Conservation (phyloP, 2,888 invertebrate genomes). For the Sylvicola fuscatus region DNA sequence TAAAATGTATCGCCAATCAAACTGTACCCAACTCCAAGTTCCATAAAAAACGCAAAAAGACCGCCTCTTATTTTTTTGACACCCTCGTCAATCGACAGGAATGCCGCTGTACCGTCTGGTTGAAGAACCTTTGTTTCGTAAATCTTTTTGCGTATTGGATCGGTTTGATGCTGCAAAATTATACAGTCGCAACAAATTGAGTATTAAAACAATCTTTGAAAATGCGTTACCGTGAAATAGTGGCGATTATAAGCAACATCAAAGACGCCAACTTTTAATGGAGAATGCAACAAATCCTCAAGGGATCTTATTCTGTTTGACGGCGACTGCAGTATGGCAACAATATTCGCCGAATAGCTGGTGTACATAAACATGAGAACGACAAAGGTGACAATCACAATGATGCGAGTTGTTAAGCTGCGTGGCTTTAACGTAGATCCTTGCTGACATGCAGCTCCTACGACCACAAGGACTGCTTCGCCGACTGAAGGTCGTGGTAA, state of each 20-base stretch:
- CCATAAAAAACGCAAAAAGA: conserved; percentile 44
- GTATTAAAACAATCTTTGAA: background rate
- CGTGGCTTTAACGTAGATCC: conserved; percentile 19
- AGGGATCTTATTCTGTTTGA: conserved; percentile 5
- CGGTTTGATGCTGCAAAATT: conserved; percentile 32
- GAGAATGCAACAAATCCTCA: conserved; percentile 8
- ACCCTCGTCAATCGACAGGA: conserved; percentile 38
- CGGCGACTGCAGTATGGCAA: conserved; percentile 5
- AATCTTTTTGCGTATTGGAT: conserved; percentile 36
- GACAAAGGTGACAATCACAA: conserved; percentile 38
- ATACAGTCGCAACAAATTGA: conserved; percentile 10
- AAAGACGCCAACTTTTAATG: conserved; percentile 7
- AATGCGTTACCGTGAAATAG: conserved; percentile 7
- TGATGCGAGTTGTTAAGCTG: conserved; percentile 28
- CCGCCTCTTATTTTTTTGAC: conserved; percentile 30
- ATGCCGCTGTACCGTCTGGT: conserved; percentile 30
- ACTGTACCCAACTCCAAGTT: conserved; percentile 39
- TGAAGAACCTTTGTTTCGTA: conserved; percentile 40
- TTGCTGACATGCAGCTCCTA: conserved; percentile 42
- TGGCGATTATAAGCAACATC: conserved; percentile 12
- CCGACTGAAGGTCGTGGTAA: conserved; percentile 25
- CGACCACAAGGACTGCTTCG: conserved; percentile 32
- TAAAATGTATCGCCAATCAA: conserved; percentile 39
- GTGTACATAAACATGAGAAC: conserved; percentile 23
- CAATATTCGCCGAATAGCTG: conserved; percentile 9